These are phyloP conservation scores for Collichthys lucidus DNA, from an alignment of 2,113 vertebrate genomes.

Conservation along the genomic window DNA sequence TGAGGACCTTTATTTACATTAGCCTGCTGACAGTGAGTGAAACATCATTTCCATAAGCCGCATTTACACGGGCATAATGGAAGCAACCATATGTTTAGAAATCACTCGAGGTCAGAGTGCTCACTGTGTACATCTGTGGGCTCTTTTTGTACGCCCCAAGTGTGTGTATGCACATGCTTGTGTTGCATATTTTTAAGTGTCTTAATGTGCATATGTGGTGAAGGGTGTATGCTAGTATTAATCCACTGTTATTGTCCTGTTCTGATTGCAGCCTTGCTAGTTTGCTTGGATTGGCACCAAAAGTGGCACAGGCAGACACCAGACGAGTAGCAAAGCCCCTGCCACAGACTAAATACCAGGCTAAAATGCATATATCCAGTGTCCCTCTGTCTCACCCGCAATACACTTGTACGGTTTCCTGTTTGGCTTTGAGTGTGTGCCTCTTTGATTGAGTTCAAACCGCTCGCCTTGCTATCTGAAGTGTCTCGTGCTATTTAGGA, in stretches of 20 bases:
- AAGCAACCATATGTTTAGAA: slow-evolving; percentile 68
- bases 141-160: slow-evolving; percentile 32
- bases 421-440: slow-evolving; percentile 66
- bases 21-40: slow-evolving; percentile 56
- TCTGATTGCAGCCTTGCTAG: slow-evolving; percentile 70
- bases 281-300: slow-evolving; percentile 80
- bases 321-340: slow-evolving; percentile 60
- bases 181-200: slow-evolving; percentile 54
- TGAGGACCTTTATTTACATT: slow-evolving; percentile 70
- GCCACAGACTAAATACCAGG: slow-evolving; percentile 71
- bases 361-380: slow-evolving; percentile 70
- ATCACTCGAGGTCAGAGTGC: slow-evolving; percentile 39
- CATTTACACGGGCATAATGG: slow-evolving; percentile 48
- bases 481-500: slow-evolving; percentile 54
- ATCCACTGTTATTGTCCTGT: slow-evolving; percentile 58
- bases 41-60: slow-evolving; percentile 56
- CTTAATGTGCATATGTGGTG: slow-evolving; percentile 48
- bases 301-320: slow-evolving; percentile 58
- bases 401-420: slow-evolving; percentile 69
- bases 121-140: slow-evolving; percentile 58
- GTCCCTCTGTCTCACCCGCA: slow-evolving; percentile 58
- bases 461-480: slow-evolving; percentile 16
- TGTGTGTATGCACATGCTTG: slow-evolving; percentile 22
- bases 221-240: slow-evolving; percentile 64
- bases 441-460: slow-evolving; percentile 63